phyloP scores from a whole-genome alignment of 30 jellyfish, hydroid and myxozoan species.

The Chrysaora quinquecirrha region DNA sequence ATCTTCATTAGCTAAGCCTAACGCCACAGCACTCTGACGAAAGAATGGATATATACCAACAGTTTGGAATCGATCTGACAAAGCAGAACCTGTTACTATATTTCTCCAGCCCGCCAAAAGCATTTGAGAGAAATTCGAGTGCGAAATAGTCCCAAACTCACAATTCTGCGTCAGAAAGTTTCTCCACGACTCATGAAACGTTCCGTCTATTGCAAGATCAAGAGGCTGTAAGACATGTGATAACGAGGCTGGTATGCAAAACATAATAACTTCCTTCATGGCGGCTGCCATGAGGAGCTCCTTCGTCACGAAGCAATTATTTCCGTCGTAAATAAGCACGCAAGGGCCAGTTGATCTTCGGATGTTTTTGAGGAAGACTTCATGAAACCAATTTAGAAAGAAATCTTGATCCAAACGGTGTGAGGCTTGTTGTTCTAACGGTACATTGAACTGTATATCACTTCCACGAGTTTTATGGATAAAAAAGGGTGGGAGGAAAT shows the following conservation, averaged over 20 bases:
- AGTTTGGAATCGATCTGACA: constrained; percentile 21
- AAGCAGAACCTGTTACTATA: constrained; percentile 5
- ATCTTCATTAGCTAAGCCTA: constrained; percentile 6
- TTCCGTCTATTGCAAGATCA: constrained; percentile 28
- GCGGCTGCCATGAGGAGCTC: constrained; percentile 56
- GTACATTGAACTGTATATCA: constrained; percentile 1
- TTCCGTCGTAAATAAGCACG: constrained; percentile 35
- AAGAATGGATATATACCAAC: constrained; percentile 39
- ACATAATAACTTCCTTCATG: constrained; percentile 46
- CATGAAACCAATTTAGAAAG: constrained; percentile 45
- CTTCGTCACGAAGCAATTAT: constrained; percentile 31
- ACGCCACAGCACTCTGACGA: constrained; percentile 19
- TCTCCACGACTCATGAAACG: constrained; percentile 38
- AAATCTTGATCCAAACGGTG: constrained; percentile 44
- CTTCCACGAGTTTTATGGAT: constrained; percentile 6
- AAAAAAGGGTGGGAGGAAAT: constrained; percentile 43
- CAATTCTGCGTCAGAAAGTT: not conserved
- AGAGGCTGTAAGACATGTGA: constrained; percentile 46
- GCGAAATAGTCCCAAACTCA: not conserved
- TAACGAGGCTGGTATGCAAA: constrained; percentile 45
- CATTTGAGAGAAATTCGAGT: constrained; percentile 8
- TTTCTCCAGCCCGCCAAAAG: constrained; percentile 21
- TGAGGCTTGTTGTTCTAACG: constrained; percentile 20
- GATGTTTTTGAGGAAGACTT: constrained; percentile 27
- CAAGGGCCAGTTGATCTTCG: constrained; percentile 48